Evolutionary conservation across 1,140 invertebrate genomes (phyloP), one percentile per base, ranked within the genome.

Genomic region (Caerostris darwini): DNA sequence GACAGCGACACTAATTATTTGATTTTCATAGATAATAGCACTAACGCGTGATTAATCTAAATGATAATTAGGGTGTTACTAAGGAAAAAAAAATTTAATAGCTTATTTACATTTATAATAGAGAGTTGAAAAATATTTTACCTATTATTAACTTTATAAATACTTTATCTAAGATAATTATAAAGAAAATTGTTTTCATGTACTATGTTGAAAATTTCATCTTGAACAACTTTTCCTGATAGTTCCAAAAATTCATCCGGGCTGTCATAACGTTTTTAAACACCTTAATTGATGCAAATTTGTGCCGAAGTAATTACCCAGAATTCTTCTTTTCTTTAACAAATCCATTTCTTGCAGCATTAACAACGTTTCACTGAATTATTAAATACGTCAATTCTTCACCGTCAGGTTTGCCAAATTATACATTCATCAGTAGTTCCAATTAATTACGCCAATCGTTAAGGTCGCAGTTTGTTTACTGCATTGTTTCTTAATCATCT

Each of bases 401-500:
- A n/a, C 57, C 83, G 7, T 85, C 54, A 57, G n/a, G 83, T 53
- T 88, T 86, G 17, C 59, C 12, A 12, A 88, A 88, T 88, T 88
- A 88, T 59, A 54, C 34, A 61, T 88, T 64, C 14, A 3, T 57
- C 53, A 53, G 10, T 88, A 88, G 83, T 19, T 64, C 86, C 61
- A 88, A 64, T 88, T 88, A 88, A 88, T 88, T 88, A 64, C 59
- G 17, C 58, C 14, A 50, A 53, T 58, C 34, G 69, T 91, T 91
- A 81, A 91, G 90, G 90, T 82, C 90, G 53, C 71, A 91, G 90
- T 91, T 82, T 90, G 64, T 90, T 90, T 69, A 8, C 71, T 34
- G 61, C 69, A 82, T 61, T 82, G 71, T 91, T 92, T 92, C 77
- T 69, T 64, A 85, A 92, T 92, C 59, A 81, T 54, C 81, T 92